Percentiles rank a stretch among this genome's conserved stretches.
These are phyloP conservation scores for Eulemur macaco DNA, from an alignment of 2,113 vertebrate genomes.

Conservation along the genomic window DNA sequence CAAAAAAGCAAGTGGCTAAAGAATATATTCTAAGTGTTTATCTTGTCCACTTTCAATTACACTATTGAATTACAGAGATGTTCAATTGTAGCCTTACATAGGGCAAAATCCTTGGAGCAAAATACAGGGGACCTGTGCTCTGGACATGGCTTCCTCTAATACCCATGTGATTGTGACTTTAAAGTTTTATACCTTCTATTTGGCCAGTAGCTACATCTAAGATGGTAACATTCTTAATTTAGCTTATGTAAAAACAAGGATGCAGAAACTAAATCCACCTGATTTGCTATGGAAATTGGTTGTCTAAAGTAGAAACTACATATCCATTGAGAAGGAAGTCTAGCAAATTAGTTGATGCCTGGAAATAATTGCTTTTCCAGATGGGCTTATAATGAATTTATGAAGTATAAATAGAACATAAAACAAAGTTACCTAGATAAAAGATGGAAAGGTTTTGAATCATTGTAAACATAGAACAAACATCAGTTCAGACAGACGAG, in stretches of 20 bases:
- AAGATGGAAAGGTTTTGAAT: constrained; percentile 59
- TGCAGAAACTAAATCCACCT: constrained; percentile 76
- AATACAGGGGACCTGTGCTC: not conserved
- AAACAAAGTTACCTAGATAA: constrained; percentile 70
- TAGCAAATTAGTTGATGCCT: constrained; percentile 80
- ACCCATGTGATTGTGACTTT: not conserved
- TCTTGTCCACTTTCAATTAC: not conserved
- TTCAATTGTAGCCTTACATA: not conserved
- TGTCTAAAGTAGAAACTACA: constrained; percentile 79
- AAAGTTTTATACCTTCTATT: constrained; percentile 57
- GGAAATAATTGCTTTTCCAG: constrained; percentile 79
- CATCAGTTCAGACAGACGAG: not conserved
- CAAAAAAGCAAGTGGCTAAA: not conserved
- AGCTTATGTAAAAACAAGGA: constrained; percentile 72
- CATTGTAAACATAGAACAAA: not conserved
- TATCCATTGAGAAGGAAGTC: constrained; percentile 76
- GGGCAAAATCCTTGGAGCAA: not conserved
- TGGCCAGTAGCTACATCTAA: constrained; percentile 70
- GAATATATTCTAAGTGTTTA: not conserved
- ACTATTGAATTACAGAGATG: not conserved
- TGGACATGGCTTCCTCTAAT: constrained; percentile 19
- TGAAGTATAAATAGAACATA: constrained; percentile 78
- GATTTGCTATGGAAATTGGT: constrained; percentile 82
- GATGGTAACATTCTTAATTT: constrained; percentile 73
- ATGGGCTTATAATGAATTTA: constrained; percentile 79